Percentiles rank a stretch among this genome's conserved stretches.
Conservation (phyloP, 2,797 vertebrate genomes). For the Crossoptilon crossoptilon region DNA sequence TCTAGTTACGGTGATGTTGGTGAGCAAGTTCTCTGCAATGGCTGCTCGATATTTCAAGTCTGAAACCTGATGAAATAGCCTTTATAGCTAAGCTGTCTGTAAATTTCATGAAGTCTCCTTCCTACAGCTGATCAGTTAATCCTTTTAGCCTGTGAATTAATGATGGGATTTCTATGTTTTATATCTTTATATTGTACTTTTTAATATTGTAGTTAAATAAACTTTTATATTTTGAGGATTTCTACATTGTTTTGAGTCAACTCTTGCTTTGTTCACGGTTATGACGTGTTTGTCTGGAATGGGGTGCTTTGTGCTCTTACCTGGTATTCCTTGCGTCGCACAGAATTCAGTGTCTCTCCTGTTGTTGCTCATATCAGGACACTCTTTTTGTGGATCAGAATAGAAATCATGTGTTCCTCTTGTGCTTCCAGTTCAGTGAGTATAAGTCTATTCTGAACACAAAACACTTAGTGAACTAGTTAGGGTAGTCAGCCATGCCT, state of each 20-base stretch:
- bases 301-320: neutral
- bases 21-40: constrained; percentile 77
- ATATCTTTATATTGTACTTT: constrained; percentile 64
- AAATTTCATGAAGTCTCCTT: constrained; percentile 31
- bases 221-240: constrained; percentile 76
- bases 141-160: constrained; percentile 46
- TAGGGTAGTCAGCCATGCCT: neutral
- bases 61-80: constrained; percentile 53
- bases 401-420: neutral
- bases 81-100: neutral
- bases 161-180: constrained; percentile 39
- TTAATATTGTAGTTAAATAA: constrained; percentile 76
- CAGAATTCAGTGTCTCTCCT: neutral
- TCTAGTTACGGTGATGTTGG: constrained; percentile 72
- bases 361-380: neutral
- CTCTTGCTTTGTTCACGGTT: neutral
- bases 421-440: neutral
- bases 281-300: neutral
- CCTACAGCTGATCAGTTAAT: neutral
- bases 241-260: neutral
- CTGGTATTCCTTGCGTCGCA: neutral
- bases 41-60: constrained; percentile 78
- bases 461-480: neutral
- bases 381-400: neutral
- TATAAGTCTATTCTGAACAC: neutral